Evolutionary conservation across 2,888 invertebrate species (phyloP), one percentile per base, ranked within the genome.

Genomic region (Epiblema foenella): DNA sequence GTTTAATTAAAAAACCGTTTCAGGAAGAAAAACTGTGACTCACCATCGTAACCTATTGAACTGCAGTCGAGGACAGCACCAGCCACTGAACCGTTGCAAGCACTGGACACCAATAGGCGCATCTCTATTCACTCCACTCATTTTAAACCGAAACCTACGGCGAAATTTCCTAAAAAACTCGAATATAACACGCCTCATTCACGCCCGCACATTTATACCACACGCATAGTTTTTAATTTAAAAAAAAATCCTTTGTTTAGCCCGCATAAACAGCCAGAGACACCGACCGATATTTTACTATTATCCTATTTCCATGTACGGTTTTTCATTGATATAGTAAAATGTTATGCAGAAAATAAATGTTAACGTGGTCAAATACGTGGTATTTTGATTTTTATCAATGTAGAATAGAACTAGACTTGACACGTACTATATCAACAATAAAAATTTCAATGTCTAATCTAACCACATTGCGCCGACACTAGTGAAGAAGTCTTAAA

Each of bases 11-110:
- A 65, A 46, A 63, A 46, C 1, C 7, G 9, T 33, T 15, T n/a
- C n/a, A n/a, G n/a, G n/a, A 46, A 52, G 20, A 20, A 46, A 46
- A 70, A 73, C 57, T 68, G 66, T 75, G 75, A 92, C 94, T 94
- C 86, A 96, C 97, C 96, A 95, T 79, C 94, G 83, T 78, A 96
- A 93, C 79, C 95, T 94, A 83, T 96, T 96, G 74, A 95, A 91
- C 77, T 94, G 94, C 8, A 95, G 82, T 18, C 95, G 90, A 5
- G 95, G 95, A 78, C 95, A 96, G 67, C 94, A 94, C 77, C 85
- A 93, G 8, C 89, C 88, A 15, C 87, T 93, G 20, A 93, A 78
- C 76, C 87, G 93, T 79, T 96, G 95, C 63, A 96, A 79, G 39
- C 92, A 81, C 77, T 93, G 91, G 11, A 96, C 87, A n/a, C 97